Conservation (phyloP, 2,888 invertebrate species). For the Drosophila longiperda region DNA sequence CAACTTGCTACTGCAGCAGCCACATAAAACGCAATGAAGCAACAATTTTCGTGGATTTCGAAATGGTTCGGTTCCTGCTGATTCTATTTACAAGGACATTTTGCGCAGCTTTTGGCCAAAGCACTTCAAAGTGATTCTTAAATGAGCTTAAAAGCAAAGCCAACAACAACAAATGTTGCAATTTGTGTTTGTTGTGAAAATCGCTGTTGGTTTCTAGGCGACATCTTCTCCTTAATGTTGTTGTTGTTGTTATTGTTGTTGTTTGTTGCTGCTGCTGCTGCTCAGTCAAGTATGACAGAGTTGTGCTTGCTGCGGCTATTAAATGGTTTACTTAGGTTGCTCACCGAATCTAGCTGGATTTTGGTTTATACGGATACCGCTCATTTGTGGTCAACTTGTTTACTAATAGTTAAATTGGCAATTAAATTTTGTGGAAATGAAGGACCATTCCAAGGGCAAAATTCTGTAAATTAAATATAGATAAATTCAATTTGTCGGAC, state of each 20-base stretch:
- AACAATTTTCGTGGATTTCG: constrained; percentile 57
- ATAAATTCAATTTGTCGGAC: neutral
- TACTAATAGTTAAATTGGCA: neutral
- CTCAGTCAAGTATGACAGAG: constrained; percentile 53
- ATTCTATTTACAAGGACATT: constrained; percentile 55
- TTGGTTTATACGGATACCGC: constrained; percentile 32
- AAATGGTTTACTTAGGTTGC: constrained; percentile 46
- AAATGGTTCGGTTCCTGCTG: constrained; percentile 4
- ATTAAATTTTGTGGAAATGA: too few relatives aligned
- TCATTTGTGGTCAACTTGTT: constrained; percentile 29
- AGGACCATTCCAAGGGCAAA: neutral
- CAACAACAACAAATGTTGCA: constrained; percentile 50
- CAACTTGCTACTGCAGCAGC: constrained; percentile 54
- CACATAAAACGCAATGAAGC: constrained; percentile 65
- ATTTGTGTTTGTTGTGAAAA: constrained; percentile 58
- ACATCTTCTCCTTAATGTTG: constrained; percentile 43
- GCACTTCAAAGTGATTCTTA: constrained; percentile 73
- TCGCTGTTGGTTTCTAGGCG: constrained; percentile 38
- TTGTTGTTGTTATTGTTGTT: constrained; percentile 27
- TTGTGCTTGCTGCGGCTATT: constrained; percentile 61
- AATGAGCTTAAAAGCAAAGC: constrained; percentile 75
- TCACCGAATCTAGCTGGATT: constrained; percentile 37
- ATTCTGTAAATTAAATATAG: neutral
- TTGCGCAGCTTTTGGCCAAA: constrained; percentile 65
- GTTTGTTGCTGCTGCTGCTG: constrained; percentile 23